A percentile compares a stretch with the other conserved stretches of the same genome.
phyloP scores from a whole-genome alignment of 2,797 vertebrate genomes.

The Tamandua tetradactyla region DNA sequence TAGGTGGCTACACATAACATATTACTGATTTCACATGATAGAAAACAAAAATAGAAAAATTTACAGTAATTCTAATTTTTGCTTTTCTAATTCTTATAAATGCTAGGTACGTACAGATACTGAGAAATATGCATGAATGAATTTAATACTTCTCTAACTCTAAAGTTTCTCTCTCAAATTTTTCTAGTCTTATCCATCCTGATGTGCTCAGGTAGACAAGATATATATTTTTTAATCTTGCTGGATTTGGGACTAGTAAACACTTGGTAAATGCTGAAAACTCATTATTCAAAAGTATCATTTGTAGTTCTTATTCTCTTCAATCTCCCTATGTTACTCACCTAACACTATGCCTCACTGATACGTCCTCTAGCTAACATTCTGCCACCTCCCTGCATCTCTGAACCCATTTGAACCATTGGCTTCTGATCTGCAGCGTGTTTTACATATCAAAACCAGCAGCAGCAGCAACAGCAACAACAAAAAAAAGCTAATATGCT shows the following conservation, averaged over 20 bases:
- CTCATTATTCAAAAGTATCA: not conserved
- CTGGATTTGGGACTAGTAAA: not conserved
- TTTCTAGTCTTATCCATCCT: not conserved
- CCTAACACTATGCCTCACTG: not conserved
- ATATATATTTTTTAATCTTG: not conserved
- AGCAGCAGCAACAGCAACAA: too few species aligned
- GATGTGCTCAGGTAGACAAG: not conserved
- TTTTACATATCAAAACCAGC: too few species aligned
- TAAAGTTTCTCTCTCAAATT: not conserved
- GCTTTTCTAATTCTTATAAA: conserved; percentile 77
- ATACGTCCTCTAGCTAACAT: not conserved
- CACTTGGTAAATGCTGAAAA: not conserved
- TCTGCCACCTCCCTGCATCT: not conserved
- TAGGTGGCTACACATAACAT: conserved; percentile 81
- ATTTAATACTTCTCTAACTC: not conserved
- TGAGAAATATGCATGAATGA: conserved; percentile 67
- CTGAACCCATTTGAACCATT: too few species aligned
- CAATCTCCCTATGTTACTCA: not conserved
- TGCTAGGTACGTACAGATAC: conserved; percentile 72
- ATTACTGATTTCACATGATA: conserved; percentile 80
- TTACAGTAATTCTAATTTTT: conserved; percentile 38
- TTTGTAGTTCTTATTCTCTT: not conserved
- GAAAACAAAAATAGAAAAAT: conserved; percentile 78
- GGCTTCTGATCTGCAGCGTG: too few species aligned
- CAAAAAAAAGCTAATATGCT: too few species aligned